Evolutionary conservation across 2,797 vertebrate species (phyloP).

Genomic region (Anniella stebbinsi): DNA sequence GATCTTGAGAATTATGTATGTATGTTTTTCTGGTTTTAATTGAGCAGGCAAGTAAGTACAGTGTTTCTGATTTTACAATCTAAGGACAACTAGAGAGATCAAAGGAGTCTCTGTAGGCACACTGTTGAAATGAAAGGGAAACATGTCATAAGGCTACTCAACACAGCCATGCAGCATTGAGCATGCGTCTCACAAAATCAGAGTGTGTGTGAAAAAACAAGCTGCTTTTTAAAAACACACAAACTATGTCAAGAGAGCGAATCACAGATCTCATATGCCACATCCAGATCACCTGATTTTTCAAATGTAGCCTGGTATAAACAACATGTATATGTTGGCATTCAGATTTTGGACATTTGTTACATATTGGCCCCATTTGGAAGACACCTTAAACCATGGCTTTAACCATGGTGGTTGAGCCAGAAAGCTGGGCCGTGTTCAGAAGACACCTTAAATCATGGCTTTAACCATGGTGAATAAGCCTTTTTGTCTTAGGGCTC

Average conservation of each 20-base stretch:
- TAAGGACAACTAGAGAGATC: not conserved
- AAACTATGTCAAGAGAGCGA: not conserved
- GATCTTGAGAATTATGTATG: not conserved
- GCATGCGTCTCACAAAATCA: not conserved
- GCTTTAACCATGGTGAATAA: no score
- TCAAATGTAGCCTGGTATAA: not conserved
- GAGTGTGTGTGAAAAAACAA: not conserved
- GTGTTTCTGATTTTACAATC: not conserved
- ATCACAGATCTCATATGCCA: no score
- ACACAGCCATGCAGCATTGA: not conserved
- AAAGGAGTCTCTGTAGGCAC: not conserved
- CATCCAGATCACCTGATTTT: not conserved
- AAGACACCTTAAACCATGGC: no score
- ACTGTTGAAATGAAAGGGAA: not conserved
- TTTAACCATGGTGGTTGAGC: no score
- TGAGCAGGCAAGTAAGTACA: not conserved
- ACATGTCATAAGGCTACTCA: not conserved
- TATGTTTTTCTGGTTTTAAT: not conserved
- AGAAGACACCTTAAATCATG: no score
- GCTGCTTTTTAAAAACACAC: not conserved
- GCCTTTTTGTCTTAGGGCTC: no score
- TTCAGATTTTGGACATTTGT: not conserved
- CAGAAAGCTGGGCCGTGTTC: no score
- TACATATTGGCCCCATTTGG: no score
- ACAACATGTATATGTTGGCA: not conserved